Base-by-base conservation (phyloP, 2,888 invertebrate genomes). In the Marasmarcha lunaedactyla region DNA sequence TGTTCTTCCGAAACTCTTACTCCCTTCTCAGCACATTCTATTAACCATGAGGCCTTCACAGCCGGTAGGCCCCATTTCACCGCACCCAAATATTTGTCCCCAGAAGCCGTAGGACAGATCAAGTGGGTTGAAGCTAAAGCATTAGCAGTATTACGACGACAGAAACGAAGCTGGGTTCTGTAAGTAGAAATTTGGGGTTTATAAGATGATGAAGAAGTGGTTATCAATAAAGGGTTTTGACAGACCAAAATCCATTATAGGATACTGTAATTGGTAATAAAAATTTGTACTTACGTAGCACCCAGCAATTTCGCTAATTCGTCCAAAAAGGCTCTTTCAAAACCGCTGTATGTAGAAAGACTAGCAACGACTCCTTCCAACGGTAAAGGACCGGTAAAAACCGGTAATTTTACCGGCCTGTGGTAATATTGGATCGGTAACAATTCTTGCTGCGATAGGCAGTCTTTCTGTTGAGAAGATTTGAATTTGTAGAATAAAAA, bases 41-140 rank as follows among this genome's bases (percentile, higher is more conserved):
- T 58, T 37, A 96, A 62, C 96, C 96, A 97, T 7, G 87, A 74
- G 7, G 89, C 89, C 0, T 69, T 87, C 0, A 97, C 90, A 1
- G 92, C 92, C 0, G 95, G 95, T 42, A 94, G 74, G 9, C 87
- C 87, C 97, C 97, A 97, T 63, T 92, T 93, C 0, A 91, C 55
- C 0, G 94, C 93, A 0, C 95, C 95, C 33, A 81, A 78, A 60
- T 92, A 93, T 62, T 96, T 97, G 51, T 91, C 91, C 0, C 95
- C 95, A 13, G 83, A 78, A 0, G 93, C 83, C 0, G 83, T 78
- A 3, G 90, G 88, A 47, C 92, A 93, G 2, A 97, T 77, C 0
- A 97, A 78, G 64, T 97, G 92, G 0, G 97, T 96, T 0, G 90
- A 92, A 0, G 89, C 90, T 0, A 83, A 51, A 0, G 89, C 79